Evolutionary conservation across 2,113 vertebrate species (phyloP), one percentile per base, ranked within the genome.

Genomic region (Oryzias celebensis): DNA sequence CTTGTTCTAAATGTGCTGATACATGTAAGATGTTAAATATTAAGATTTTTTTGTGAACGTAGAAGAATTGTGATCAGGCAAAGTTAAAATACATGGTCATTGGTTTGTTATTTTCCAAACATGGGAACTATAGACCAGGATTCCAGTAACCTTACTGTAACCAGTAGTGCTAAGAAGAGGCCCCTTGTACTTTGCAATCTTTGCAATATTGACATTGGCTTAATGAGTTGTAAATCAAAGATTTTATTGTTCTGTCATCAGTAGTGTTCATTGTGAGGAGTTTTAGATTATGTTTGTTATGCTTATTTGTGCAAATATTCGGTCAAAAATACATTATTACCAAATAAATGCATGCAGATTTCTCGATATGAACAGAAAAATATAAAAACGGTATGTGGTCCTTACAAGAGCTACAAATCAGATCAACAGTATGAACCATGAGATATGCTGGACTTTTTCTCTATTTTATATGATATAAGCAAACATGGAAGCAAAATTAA

Each of bases 221-320:
- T 73, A 86, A 83, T 85, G 52, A 84, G 69, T 82, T 70, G 72
- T 50, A 58, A 68, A 55, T 81, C 48, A 65, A 5, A 0, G 66
- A 68, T 51, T 31, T 66, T 68, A 76, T 73, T 31, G 4, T 16
- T 52, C 36, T 66, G 50, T 28, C 54, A 52, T 71, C 58, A 82
- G 50, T 77, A 67, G 73, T 62, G 43, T 55, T 44, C n/a, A 45
- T 61, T 64, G 57, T 77, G 20, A 10, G 50, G n/a, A 26, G 51
- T 41, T 26, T 36, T 15, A 47, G 48, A 60, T 15, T 1, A 28
- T 28, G 5, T 36, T 0, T 36, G 12, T 53, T 31, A n/a, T 48
- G 18, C 17, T 43, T 22, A 4, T 22, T 36, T 45, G 5, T 52
- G 64, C 16, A 28, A 5, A 55, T n/a, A 8, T 12, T 52, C 59